phyloP scores from a whole-genome alignment of 2,888 invertebrate genomes.

The Monopis laevigella region DNA sequence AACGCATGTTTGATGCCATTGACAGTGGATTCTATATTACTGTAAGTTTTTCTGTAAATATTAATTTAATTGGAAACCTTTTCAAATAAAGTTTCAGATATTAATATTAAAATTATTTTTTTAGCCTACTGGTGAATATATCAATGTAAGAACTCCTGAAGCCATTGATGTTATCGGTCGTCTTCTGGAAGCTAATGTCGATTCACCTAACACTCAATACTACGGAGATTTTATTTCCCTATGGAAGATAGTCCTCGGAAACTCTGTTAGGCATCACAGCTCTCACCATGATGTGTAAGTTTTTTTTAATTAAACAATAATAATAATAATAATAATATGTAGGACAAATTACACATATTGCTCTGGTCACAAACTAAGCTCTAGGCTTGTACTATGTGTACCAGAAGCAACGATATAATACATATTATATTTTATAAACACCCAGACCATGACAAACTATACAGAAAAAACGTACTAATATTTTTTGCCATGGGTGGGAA shows the following conservation, averaged over 20 bases:
- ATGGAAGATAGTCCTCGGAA: slow-evolving; percentile 70
- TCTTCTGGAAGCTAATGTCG: slow-evolving; percentile 71
- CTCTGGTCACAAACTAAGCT: no score
- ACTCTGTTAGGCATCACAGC: slow-evolving; percentile 30
- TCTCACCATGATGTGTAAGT: slow-evolving; percentile 29
- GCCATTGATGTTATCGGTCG: slow-evolving; percentile 72
- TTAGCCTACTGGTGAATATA: slow-evolving; percentile 54
- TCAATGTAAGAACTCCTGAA: slow-evolving; percentile 69
- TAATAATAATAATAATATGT: no score
- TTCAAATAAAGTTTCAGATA: not conserved
- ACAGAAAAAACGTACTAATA: no score
- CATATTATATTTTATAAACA: no score
- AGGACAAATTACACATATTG: no score
- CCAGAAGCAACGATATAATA: no score
- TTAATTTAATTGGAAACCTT: not conserved
- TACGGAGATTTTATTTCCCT: slow-evolving; percentile 68
- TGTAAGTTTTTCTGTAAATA: slow-evolving; percentile 29
- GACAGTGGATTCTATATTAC: slow-evolving; percentile 61
- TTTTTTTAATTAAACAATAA: not conserved
- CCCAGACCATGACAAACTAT: no score
- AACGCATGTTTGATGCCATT: slow-evolving; percentile 68
- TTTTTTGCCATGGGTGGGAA: no score
- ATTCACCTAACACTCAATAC: slow-evolving; percentile 66
- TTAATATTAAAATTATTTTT: slow-evolving; percentile 12
- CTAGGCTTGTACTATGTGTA: no score